Percentiles rank a stretch among this genome's conserved stretches.
Conservation (phyloP, 1,140 invertebrate species). For the Aphidius ervi region DNA sequence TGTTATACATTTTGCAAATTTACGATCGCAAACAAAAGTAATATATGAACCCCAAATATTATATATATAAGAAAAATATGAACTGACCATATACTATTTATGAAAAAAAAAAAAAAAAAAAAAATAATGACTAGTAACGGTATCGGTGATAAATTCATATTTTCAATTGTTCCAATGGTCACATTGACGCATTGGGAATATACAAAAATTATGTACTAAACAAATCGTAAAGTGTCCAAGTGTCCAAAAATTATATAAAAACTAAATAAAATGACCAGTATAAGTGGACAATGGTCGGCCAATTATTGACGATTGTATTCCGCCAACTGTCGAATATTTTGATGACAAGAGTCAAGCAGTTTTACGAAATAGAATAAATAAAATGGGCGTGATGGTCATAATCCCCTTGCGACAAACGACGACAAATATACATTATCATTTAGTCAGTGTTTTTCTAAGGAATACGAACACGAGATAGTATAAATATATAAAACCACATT, state of each 20-base stretch:
- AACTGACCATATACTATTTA: constrained; percentile 37
- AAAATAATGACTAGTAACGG: constrained; percentile 23
- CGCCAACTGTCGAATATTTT: constrained; percentile 43
- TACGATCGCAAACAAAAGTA: constrained; percentile 40
- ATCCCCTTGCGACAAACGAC: constrained; percentile 19
- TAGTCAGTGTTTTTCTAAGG: constrained; percentile 29
- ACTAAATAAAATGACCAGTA: constrained; percentile 18
- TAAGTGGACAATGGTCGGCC: constrained; percentile 43
- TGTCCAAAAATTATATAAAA: constrained; percentile 17
- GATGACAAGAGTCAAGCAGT: constrained; percentile 22
- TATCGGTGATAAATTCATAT: constrained; percentile 43
- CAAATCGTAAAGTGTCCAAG: constrained; percentile 50
- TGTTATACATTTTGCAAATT: constrained; percentile 31
- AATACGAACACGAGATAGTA: constrained; percentile 19
- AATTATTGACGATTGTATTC: constrained; percentile 49
- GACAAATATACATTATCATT: constrained; percentile 7
- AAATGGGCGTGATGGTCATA: constrained; percentile 35
- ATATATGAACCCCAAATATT: constrained; percentile 11
- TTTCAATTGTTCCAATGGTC: constrained; percentile 37
- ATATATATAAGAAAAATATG: constrained; percentile 24
- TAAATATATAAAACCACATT: no score
- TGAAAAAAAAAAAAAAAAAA: constrained; percentile 30
- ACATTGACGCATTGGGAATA: constrained; percentile 13
- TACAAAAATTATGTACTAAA: constrained; percentile 30
- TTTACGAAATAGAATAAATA: constrained; percentile 11